phyloP scores from a whole-genome alignment of 1,140 invertebrate genomes.

The Drosophila pallidifrons region DNA sequence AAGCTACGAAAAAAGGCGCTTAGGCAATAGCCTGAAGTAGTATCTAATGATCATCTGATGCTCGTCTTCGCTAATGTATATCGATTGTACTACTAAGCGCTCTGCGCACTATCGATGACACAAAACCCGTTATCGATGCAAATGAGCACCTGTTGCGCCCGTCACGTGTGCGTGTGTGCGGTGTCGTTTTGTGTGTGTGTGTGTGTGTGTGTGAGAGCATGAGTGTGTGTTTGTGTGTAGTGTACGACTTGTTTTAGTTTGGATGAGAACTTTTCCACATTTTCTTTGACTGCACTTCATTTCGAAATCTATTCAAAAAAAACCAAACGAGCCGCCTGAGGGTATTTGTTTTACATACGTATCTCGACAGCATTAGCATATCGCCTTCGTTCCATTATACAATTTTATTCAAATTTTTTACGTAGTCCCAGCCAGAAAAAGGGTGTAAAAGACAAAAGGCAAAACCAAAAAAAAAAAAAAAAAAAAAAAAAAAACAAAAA shows the following conservation, averaged over 20 bases:
- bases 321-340: slow-evolving; percentile 57
- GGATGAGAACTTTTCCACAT: slow-evolving; percentile 57
- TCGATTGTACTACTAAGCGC: slow-evolving; percentile 29
- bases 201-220: neutral
- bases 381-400: slow-evolving; percentile 62
- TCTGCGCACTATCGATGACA: slow-evolving; percentile 38
- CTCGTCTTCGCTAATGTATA: slow-evolving; percentile 7
- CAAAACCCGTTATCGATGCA: slow-evolving; percentile 51
- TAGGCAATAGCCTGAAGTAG: slow-evolving; percentile 36
- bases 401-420: slow-evolving; percentile 76
- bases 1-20: slow-evolving; percentile 24
- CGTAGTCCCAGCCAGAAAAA: slow-evolving; percentile 40
- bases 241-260: slow-evolving; percentile 39
- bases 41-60: slow-evolving; percentile 37
- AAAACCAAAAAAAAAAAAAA: slow-evolving; percentile 24
- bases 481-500: slow-evolving; percentile 27
- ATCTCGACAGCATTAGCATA: slow-evolving; percentile 49
- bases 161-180: slow-evolving; percentile 1
- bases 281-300: slow-evolving; percentile 43
- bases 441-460: slow-evolving; percentile 39
- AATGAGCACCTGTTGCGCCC: slow-evolving; percentile 64
- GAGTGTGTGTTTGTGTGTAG: neutral
- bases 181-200: slow-evolving; percentile 2
- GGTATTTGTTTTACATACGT: slow-evolving; percentile 56
- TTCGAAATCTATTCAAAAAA: slow-evolving; percentile 58